phyloP scores from a whole-genome alignment of 1,140 invertebrate species.

The Tetraneura akinire region DNA sequence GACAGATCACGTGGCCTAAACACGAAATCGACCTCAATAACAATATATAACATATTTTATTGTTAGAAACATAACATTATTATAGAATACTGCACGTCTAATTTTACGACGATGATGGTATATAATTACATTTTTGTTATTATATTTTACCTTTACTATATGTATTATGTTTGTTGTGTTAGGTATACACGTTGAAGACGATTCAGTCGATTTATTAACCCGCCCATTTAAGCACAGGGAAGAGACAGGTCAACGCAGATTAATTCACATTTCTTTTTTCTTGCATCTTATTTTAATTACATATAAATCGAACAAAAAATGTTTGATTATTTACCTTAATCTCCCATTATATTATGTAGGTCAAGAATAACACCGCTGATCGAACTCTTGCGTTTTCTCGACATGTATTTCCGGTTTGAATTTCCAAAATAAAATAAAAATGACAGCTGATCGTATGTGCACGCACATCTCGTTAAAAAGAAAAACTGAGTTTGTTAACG shows the following conservation, averaged over 20 bases:
- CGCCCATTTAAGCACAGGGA: neutral
- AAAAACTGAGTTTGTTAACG: too few species aligned
- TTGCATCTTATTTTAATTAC: slow-evolving; percentile 9
- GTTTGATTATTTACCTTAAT: neutral
- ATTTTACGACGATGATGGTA: neutral
- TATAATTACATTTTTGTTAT: slow-evolving; percentile 41
- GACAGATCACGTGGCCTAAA: neutral
- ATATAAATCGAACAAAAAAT: neutral
- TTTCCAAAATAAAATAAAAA: too few species aligned
- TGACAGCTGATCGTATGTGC: too few species aligned
- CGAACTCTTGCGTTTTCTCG: neutral
- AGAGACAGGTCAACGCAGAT: neutral
- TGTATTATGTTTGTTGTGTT: too few species aligned
- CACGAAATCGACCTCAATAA: slow-evolving; percentile 24
- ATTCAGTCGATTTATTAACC: neutral
- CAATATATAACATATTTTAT: too few species aligned
- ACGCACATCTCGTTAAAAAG: too few species aligned
- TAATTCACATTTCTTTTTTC: slow-evolving; percentile 13
- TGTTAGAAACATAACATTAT: neutral
- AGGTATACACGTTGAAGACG: neutral
- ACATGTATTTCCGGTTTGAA: too few species aligned
- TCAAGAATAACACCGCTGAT: slow-evolving; percentile 13
- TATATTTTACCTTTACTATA: too few species aligned
- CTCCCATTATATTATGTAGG: slow-evolving; percentile 9
- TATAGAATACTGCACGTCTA: too few species aligned